These are phyloP conservation scores for Cyprinus carpio DNA, from an alignment of 2,113 vertebrate genomes.

Conservation along the genomic window DNA sequence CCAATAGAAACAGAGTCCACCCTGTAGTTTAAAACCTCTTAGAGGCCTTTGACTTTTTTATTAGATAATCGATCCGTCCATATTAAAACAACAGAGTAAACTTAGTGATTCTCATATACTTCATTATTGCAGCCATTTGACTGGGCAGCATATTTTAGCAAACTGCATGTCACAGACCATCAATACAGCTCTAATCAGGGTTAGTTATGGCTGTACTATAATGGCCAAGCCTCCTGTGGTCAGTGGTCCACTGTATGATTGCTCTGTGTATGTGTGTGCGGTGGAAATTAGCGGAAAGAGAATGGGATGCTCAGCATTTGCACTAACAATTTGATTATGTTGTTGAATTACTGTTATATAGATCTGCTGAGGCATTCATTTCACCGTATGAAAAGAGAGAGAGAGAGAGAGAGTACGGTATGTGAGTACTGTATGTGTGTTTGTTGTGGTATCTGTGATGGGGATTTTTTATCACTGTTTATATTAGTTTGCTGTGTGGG, in stretches of 20 bases:
- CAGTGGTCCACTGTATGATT: slow-evolving; percentile 63
- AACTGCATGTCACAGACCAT: slow-evolving; percentile 82
- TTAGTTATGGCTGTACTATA: slow-evolving; percentile 83
- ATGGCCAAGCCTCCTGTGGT: slow-evolving; percentile 77
- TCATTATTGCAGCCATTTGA: slow-evolving; percentile 90
- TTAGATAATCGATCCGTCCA: slow-evolving; percentile 87
- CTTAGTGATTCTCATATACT: slow-evolving; percentile 89
- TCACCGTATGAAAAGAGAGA: slow-evolving; percentile 47
- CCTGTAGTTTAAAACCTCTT: slow-evolving; percentile 79
- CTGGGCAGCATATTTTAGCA: slow-evolving; percentile 83
- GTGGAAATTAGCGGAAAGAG: slow-evolving; percentile 60
- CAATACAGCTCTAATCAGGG: slow-evolving; percentile 84
- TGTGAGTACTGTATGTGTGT: slow-evolving; percentile 7
- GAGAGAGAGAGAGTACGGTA: not conserved
- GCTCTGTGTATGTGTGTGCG: slow-evolving; percentile 56
- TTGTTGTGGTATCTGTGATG: not conserved
- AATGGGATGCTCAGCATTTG: slow-evolving; percentile 76
- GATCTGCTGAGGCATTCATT: slow-evolving; percentile 74
- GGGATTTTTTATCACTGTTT: slow-evolving; percentile 2
- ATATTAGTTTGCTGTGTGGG: slow-evolving; percentile 7
- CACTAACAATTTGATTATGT: slow-evolving; percentile 79
- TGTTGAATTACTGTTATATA: slow-evolving; percentile 77
- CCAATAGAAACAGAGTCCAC: slow-evolving; percentile 63
- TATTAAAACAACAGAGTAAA: slow-evolving; percentile 90
- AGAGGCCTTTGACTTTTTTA: slow-evolving; percentile 73